Conservation (phyloP, 2,113 vertebrate species). For the Eolophus roseicapilla region DNA sequence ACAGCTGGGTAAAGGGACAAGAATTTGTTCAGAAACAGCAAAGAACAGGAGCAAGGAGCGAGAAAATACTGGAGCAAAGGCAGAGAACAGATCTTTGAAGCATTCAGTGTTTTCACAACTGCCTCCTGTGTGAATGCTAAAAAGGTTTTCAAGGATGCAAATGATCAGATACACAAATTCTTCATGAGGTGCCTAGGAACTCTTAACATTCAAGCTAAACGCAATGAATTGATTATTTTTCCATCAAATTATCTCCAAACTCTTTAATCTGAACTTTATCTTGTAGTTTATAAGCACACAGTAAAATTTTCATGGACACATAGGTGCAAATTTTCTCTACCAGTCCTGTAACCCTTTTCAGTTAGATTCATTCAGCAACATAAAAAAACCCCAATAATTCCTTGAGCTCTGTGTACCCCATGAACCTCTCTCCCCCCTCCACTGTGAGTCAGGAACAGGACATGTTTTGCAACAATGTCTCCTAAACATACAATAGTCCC, state of each 20-base stretch:
- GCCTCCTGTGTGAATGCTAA: not conserved
- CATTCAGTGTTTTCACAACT: not conserved
- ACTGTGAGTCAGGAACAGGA: not conserved
- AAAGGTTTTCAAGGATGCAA: not conserved
- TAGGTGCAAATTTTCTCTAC: not conserved
- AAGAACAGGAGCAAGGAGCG: not conserved
- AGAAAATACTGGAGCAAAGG: not conserved
- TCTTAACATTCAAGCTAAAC: not conserved
- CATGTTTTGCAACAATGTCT: not conserved
- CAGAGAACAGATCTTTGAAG: not conserved
- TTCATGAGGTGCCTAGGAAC: not conserved
- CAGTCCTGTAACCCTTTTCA: conserved; percentile 12
- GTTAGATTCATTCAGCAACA: not conserved
- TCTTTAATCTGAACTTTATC: not conserved
- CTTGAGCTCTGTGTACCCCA: not conserved
- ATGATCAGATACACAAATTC: not conserved
- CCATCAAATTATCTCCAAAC: not conserved
- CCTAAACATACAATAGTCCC: not conserved
- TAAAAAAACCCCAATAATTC: not conserved
- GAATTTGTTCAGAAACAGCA: not conserved
- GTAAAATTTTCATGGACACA: not conserved
- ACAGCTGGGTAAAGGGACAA: not conserved
- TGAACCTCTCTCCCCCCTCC: not conserved
- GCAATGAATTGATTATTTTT: not conserved
- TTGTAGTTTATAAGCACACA: not conserved